These are phyloP conservation scores for Malaclemys terrapin DNA, from an alignment of 2,113 vertebrate genomes.

Conservation along the genomic window DNA sequence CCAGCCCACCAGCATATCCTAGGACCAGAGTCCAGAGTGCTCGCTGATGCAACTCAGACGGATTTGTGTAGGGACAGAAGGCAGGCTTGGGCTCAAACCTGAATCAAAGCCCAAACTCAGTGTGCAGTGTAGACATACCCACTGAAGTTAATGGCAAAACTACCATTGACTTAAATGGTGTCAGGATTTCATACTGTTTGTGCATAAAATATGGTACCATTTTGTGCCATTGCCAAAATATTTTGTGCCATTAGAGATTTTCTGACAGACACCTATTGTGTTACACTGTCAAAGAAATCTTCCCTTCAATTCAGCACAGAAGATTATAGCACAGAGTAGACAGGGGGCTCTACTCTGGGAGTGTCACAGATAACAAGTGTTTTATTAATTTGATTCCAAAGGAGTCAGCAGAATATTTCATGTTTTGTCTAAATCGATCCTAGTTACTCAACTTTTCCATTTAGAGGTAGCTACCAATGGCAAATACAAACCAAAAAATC, in stretches of 20 bases:
- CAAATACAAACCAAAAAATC: not conserved
- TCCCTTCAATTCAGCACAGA: constrained; percentile 45
- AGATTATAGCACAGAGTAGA: constrained; percentile 45
- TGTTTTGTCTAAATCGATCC: not conserved
- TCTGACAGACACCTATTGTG: constrained; percentile 64
- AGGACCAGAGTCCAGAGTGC: not conserved
- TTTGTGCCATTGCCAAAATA: constrained; percentile 52
- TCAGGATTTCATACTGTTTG: not conserved
- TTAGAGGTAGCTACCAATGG: not conserved
- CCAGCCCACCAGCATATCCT: not conserved
- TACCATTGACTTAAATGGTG: constrained; percentile 34
- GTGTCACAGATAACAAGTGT: constrained; percentile 57
- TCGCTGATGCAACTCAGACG: not conserved
- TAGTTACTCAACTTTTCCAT: not conserved
- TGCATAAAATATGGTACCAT: not conserved
- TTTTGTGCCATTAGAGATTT: constrained; percentile 51
- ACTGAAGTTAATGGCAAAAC: not conserved
- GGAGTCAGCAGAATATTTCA: constrained; percentile 42
- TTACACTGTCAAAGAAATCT: not conserved
- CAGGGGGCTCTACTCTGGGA: constrained; percentile 56
- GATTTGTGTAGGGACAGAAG: not conserved
- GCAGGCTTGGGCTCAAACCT: not conserved
- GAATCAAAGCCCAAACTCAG: not conserved
- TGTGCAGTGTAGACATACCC: not conserved
- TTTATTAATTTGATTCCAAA: constrained; percentile 65